A percentile compares a stretch with the other conserved stretches of the same genome.
phyloP scores from a whole-genome alignment of 2,797 vertebrate genomes.

The Rhadinocentrus ornatus region DNA sequence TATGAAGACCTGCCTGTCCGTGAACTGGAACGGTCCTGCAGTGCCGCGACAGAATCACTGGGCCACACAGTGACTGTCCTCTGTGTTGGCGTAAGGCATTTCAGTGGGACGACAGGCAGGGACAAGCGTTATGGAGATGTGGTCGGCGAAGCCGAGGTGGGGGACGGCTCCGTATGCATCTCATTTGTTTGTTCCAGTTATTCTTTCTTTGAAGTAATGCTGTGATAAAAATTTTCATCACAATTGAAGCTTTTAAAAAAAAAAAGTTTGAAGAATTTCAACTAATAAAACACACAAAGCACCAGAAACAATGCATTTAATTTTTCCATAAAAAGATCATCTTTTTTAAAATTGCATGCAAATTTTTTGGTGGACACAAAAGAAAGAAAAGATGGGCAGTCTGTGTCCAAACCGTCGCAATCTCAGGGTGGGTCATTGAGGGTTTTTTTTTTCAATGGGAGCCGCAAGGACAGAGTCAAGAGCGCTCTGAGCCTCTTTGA shows the following conservation, averaged over 20 bases:
- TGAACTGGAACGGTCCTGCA: no score
- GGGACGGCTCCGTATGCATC: no score
- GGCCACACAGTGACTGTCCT: no score
- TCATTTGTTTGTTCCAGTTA: not conserved
- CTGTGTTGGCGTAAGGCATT: no score
- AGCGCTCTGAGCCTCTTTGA: slow-evolving; percentile 83
- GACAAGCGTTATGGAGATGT: no score
- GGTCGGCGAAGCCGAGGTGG: no score
- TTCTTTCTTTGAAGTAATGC: not conserved
- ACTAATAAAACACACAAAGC: not conserved
- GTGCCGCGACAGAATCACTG: no score
- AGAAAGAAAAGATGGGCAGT: slow-evolving; percentile 12
- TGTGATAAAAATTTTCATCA: no score
- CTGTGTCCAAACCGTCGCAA: not conserved
- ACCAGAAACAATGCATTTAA: not conserved
- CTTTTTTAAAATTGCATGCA: slow-evolving; percentile 79
- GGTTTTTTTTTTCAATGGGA: slow-evolving; percentile 65
- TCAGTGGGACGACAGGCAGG: no score
- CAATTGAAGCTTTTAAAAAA: no score
- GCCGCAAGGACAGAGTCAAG: slow-evolving; percentile 83
- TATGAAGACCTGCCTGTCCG: no score
- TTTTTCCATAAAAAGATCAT: slow-evolving; percentile 66
- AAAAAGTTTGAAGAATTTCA: not conserved
- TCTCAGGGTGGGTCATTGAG: not conserved
- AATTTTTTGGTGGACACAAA: no score